Base-by-base conservation (phyloP, 2,888 invertebrate species). In the Epinotia demarniana region DNA sequence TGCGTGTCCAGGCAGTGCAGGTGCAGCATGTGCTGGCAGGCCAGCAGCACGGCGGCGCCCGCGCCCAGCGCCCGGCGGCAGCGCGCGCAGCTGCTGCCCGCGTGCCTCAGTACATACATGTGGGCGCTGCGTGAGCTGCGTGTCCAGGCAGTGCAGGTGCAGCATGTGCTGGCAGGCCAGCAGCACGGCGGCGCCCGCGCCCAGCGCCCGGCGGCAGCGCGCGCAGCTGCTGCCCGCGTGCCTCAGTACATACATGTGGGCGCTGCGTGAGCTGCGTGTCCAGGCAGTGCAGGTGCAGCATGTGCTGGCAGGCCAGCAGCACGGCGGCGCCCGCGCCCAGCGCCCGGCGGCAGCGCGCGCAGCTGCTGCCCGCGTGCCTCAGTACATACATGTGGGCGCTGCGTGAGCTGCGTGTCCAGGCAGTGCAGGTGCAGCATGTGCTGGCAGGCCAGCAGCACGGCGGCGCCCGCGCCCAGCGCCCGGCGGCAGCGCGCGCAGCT, bases 21-120 rank as follows among this genome's bases (percentile, higher is more conserved):
- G 89, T 98, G 98, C 89, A 98, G 95, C 88, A 96, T 95, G 91
- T 98, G 98, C 79, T 95, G 95, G 89, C 98, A 98, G 72, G 96
- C 79, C 94, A 95, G 87, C 96, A 98, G 78, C 96, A 96, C 80
- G 95, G 95, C 75, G 97, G 93, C 81, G 96, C 95, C 68, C 96
- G 96, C 18, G 96, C 95, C 81, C 70, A 96, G 93, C 66, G 61
- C 46, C n/a, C 72, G 55, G 13, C 67, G 19, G 60, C 76, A 70
- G 67, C 70, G 67, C 64, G 68, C 46, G 18, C 64, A 64, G 27
- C 61, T 27, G 64, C 57, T 58, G 33, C 4, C 13, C 46, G 66
- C 11, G 53, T 23, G 60, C 57, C 23, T 23, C 1, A 23, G 23
- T 23, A 23, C 23, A 23, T 23, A 23, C 23, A 2, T 23, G 23